phyloP scores from a whole-genome alignment of 30 jellyfish, hydroid and myxozoan species.

The Chironex yamaguchii region DNA sequence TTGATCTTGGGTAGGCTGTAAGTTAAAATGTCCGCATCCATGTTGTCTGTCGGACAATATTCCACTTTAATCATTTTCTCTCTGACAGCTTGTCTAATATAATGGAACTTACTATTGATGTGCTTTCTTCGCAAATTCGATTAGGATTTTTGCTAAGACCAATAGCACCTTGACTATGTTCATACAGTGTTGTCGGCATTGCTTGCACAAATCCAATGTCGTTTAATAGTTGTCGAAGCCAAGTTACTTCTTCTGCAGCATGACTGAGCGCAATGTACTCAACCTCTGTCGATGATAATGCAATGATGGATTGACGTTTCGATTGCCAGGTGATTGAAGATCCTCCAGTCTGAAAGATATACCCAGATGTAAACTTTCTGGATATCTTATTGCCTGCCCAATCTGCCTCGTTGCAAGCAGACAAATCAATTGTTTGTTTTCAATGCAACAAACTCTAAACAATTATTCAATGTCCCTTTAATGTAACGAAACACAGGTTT shows the following conservation, averaged over 20 bases:
- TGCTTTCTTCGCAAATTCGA: constrained; percentile 21
- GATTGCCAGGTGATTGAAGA: constrained; percentile 43
- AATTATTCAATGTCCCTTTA: too few relatives aligned
- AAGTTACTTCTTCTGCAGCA: constrained; percentile 40
- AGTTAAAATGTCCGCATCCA: too few relatives aligned
- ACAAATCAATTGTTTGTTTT: not conserved
- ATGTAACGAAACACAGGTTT: too few relatives aligned
- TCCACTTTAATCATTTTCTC: too few relatives aligned
- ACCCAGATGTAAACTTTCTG: constrained; percentile 30
- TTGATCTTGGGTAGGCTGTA: too few relatives aligned
- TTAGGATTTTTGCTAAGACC: constrained; percentile 13
- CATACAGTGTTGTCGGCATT: not conserved
- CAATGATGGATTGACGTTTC: constrained; percentile 54
- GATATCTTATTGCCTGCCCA: constrained; percentile 51
- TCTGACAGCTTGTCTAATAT: constrained; percentile 34
- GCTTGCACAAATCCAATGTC: constrained; percentile 14
- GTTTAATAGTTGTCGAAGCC: not conserved
- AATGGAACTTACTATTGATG: constrained; percentile 17
- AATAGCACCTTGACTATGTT: constrained; percentile 52
- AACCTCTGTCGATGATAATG: constrained; percentile 70
- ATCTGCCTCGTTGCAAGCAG: constrained; percentile 30
- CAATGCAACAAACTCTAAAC: too few relatives aligned
- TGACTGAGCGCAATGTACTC: constrained; percentile 46
- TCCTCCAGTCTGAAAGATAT: constrained; percentile 20
- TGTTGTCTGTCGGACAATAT: too few relatives aligned